phyloP scores from a whole-genome alignment of 2,888 invertebrate genomes.

The Plagiodera versicolora region DNA sequence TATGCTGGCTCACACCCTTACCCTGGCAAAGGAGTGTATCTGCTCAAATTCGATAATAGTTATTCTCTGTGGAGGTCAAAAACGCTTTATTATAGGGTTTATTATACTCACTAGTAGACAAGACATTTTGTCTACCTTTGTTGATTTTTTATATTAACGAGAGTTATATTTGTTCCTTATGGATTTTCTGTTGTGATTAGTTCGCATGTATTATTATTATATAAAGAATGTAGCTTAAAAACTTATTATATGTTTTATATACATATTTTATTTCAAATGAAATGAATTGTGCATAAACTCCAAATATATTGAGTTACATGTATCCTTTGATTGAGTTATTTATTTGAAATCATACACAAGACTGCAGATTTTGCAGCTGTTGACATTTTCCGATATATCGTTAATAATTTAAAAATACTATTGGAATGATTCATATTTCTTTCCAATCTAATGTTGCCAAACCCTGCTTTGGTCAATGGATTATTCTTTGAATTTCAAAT shows the following conservation, averaged over 20 bases:
- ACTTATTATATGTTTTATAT: not conserved
- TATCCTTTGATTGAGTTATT: too few species aligned
- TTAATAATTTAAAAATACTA: too few species aligned
- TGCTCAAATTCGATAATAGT: conserved; percentile 98
- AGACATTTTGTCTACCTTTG: not conserved
- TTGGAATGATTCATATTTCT: too few species aligned
- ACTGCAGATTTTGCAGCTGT: too few species aligned
- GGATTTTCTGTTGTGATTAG: not conserved
- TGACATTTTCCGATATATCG: too few species aligned
- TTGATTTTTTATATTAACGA: not conserved
- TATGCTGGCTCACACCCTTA: conserved; percentile 97
- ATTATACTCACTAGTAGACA: conserved; percentile 74
- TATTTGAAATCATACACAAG: too few species aligned
- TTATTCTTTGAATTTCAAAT: too few species aligned
- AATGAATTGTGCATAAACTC: not conserved
- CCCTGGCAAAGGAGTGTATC: conserved; percentile 95
- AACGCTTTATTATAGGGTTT: conserved; percentile 97
- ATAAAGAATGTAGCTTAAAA: not conserved
- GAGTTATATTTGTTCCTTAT: not conserved
- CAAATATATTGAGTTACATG: too few species aligned
- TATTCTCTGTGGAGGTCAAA: conserved; percentile 99
- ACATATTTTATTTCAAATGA: not conserved
- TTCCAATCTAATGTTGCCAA: too few species aligned
- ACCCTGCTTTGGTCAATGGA: too few species aligned
- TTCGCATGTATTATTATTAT: not conserved